Evolutionary conservation across 2,888 invertebrate genomes (phyloP).

Genomic region (Polydrusus cervinus): DNA sequence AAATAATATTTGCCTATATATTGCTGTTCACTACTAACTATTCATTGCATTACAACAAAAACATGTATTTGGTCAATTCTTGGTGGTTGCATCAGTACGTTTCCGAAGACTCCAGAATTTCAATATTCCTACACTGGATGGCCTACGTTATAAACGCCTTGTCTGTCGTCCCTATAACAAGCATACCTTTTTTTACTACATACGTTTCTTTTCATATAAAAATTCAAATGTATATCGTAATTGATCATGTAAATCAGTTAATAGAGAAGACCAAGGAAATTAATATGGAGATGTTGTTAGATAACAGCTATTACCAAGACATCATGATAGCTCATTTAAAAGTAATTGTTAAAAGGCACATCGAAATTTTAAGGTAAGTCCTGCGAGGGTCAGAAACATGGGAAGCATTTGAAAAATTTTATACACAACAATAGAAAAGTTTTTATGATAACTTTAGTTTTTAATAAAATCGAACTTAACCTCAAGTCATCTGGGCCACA

Average conservation of each 20-base stretch:
- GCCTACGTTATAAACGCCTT: background rate
- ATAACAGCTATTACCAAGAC: background rate
- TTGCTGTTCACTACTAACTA: background rate
- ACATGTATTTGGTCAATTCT: background rate
- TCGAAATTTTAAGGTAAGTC: slow-evolving; percentile 18
- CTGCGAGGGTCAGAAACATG: too few species aligned
- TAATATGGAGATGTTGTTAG: background rate
- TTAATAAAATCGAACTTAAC: too few species aligned
- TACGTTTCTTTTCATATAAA: slow-evolving; percentile 10
- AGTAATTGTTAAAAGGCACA: background rate
- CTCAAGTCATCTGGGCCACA: too few species aligned
- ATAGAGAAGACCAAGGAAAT: background rate
- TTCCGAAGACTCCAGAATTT: background rate
- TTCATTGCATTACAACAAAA: slow-evolving; percentile 1
- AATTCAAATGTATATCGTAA: background rate
- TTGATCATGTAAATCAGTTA: background rate
- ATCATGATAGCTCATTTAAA: background rate
- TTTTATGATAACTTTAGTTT: too few species aligned
- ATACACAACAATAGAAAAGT: too few species aligned
- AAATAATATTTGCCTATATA: background rate
- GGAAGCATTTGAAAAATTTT: too few species aligned
- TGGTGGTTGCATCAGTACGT: background rate
- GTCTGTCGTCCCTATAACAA: background rate
- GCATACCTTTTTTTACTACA: background rate
- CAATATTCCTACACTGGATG: background rate